Percentiles rank a stretch among this genome's conserved stretches.
Conservation (phyloP, 2,888 invertebrate species). For the Pediacus dermestoides region DNA sequence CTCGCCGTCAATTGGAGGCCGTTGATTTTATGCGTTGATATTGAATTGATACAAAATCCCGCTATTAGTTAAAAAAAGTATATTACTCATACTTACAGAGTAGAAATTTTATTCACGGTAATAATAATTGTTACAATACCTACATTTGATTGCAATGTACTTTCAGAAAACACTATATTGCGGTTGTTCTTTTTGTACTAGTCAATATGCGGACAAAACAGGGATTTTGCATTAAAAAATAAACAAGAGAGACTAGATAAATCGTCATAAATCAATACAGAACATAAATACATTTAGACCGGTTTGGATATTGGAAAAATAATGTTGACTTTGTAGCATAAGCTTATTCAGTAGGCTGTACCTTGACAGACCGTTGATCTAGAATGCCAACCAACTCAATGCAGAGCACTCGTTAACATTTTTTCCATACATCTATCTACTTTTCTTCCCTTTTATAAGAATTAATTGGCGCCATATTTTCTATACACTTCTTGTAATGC, state of each 20-base stretch:
- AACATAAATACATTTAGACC: conserved; percentile 14
- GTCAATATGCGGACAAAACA: too few relatives aligned
- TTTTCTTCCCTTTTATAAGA: conserved; percentile 8
- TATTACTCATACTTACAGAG: too few relatives aligned
- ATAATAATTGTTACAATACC: neutral
- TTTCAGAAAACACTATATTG: too few relatives aligned
- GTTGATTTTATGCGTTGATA: conserved; percentile 14
- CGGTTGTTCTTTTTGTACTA: too few relatives aligned
- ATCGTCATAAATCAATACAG: conserved; percentile 16
- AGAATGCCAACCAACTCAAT: conserved; percentile 11
- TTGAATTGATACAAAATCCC: neutral
- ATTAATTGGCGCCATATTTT: conserved; percentile 11
- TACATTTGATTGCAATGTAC: too few relatives aligned
- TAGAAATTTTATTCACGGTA: too few relatives aligned
- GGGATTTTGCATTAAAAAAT: too few relatives aligned
- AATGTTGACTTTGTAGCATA: conserved; percentile 11
- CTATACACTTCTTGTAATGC: neutral
- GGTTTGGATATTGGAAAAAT: conserved; percentile 15
- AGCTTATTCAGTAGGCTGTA: conserved; percentile 13
- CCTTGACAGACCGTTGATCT: conserved; percentile 15
- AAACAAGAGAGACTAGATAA: too few relatives aligned
- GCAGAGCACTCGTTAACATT: conserved; percentile 5
- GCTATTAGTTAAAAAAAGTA: too few relatives aligned
- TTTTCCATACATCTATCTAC: conserved; percentile 5
- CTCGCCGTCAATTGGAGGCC: conserved; percentile 21